Base-by-base conservation (phyloP, 2,888 invertebrate genomes). In the Diabrotica balteata region DNA sequence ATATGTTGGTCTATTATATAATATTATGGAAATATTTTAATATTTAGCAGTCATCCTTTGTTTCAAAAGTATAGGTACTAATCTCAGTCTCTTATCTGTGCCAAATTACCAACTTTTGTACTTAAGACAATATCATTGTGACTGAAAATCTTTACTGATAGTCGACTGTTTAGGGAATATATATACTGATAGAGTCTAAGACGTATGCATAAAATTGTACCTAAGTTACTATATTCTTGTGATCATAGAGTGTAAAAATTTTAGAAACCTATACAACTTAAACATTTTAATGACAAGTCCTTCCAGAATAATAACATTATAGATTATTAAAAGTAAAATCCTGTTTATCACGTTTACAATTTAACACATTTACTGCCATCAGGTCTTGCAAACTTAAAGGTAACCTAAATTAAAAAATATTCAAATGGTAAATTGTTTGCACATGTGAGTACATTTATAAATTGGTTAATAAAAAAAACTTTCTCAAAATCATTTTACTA, bases 91-190 rank as follows among this genome's bases (percentile, higher is more conserved):
- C 8, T 17, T 55, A 43, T 44, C 8, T 59, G 64, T 64, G 64
- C 64, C 64, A 64, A 64, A 59, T 11, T 50, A 52, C 50, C 51
- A 57, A 49, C 57, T 50, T 54, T 55, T 49, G 50, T 63, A 63
- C 45, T 63, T 54, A 50, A 63, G 64, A 64, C 64, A 64, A 64
- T 64, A 64, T 64, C 42, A 52, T 59, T 45, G 52, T 46, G 64
- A 64, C 58, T 64, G 59, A 44, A 60, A 53, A 45, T 8, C 11
- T 55, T 11, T 8, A 17, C 9, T 44, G 10, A 11, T 45, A 55
- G 43, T 55, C 55, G 17, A 55, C 42, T 43, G 43, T 55, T 44
- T 45, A 43, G 11, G 44, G 10, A 47, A 8, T 8, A 45, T 45
- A 45, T 45, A 32, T 32, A 32, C 32, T 32, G 32, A 32, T 32